Conservation (phyloP, 2,888 invertebrate genomes). For the Tillus elongatus region DNA sequence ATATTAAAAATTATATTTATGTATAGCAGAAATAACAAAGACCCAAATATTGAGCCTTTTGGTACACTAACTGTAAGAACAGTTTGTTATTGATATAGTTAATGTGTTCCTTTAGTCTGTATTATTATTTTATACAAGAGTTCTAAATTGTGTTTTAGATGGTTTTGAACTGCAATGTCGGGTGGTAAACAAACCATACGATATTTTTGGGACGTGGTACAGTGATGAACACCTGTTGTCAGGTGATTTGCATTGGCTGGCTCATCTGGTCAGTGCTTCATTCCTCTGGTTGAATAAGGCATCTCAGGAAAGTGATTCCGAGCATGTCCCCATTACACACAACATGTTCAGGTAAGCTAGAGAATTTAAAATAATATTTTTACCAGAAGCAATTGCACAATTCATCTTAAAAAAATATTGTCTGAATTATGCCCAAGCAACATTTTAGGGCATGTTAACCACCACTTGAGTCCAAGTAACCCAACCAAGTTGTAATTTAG, state of each 20-base stretch:
- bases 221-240: constrained; percentile 71
- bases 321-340: constrained; percentile 68
- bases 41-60: too few species aligned
- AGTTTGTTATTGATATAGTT: too few species aligned
- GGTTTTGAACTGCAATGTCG: constrained; percentile 58
- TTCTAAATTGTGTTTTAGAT: constrained; percentile 46
- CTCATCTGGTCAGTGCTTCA: constrained; percentile 63
- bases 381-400: too few species aligned
- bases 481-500: too few species aligned
- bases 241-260: constrained; percentile 73
- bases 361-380: too few species aligned
- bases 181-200: constrained; percentile 75
- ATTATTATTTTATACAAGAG: constrained; percentile 8
- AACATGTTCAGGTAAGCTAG: constrained; percentile 57
- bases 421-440: too few species aligned
- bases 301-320: constrained; percentile 68
- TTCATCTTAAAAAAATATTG: too few species aligned
- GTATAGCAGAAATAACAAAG: background rate
- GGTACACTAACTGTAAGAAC: too few species aligned
- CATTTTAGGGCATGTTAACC: too few species aligned
- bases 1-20: too few species aligned
- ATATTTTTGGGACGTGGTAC: constrained; percentile 86
- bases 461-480: too few species aligned
- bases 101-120: constrained; percentile 13
- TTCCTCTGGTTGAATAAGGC: constrained; percentile 76